A percentile compares a stretch with the other conserved stretches of the same genome.
phyloP scores from a whole-genome alignment of 2,888 invertebrate species.

The Sinodicranocentrus sp. region DNA sequence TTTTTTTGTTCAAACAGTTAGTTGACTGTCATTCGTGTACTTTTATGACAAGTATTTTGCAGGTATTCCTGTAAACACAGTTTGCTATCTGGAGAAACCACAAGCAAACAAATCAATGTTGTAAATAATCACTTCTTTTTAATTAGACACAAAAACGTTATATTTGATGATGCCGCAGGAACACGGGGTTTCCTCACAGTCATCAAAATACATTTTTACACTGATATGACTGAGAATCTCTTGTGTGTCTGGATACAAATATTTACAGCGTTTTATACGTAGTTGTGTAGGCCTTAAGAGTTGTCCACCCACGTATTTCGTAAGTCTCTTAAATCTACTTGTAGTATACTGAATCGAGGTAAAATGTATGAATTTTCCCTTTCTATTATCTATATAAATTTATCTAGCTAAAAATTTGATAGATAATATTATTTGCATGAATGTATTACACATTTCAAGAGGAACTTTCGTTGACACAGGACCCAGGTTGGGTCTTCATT shows the following conservation, averaged over 20 bases:
- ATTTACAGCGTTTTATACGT: neutral
- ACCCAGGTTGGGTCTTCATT: conserved; percentile 59
- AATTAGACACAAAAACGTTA: no score
- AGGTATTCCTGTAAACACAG: conserved; percentile 41
- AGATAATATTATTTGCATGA: conserved; percentile 23
- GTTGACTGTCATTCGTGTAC: conserved; percentile 5
- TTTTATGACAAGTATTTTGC: conserved; percentile 40
- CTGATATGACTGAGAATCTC: conserved; percentile 67
- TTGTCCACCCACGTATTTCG: neutral
- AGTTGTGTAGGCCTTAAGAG: neutral
- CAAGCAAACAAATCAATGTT: neutral
- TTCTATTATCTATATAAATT: neutral
- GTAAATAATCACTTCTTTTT: neutral
- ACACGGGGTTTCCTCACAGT: no score
- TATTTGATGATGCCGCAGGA: no score
- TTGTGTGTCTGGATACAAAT: conserved; percentile 26
- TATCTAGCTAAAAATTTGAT: conserved; percentile 13
- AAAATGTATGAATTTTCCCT: conserved; percentile 30
- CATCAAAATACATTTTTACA: neutral
- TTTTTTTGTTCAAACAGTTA: neutral
- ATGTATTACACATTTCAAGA: conserved; percentile 73
- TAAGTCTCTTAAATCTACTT: neutral
- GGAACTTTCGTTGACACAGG: conserved; percentile 76
- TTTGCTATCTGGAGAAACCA: neutral
- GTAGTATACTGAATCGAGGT: conserved; percentile 60